These are phyloP conservation scores for Nasua narica DNA, from an alignment of 2,797 vertebrate genomes.

Conservation along the genomic window DNA sequence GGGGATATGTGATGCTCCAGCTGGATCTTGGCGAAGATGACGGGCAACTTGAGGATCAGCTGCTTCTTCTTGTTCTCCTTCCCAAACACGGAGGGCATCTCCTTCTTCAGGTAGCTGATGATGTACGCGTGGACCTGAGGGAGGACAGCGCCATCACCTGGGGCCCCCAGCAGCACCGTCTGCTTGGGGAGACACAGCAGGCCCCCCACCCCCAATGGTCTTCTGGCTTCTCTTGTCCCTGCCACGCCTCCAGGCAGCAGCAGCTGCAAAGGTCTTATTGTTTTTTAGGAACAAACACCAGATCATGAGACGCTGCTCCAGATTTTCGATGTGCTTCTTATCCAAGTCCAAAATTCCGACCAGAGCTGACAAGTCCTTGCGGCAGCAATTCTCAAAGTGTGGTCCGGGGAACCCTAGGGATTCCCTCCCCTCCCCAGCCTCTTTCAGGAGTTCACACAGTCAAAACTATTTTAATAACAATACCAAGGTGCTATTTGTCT, in stretches of 20 bases:
- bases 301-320: background rate
- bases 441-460: background rate
- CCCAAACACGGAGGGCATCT: constrained; percentile 95
- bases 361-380: background rate
- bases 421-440: background rate
- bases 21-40: constrained; percentile 95
- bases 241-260: background rate
- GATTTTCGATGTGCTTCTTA: background rate
- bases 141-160: accelerated
- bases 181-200: background rate
- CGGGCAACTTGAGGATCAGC: constrained; percentile 91
- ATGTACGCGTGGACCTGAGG: constrained; percentile 93
- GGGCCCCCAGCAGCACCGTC: no score
- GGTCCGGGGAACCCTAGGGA: background rate
- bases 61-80: constrained; percentile 96
- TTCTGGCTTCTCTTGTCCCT: background rate
- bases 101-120: constrained; percentile 94
- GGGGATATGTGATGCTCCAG: constrained; percentile 94
- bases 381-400: background rate
- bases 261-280: background rate
- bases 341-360: background rate
- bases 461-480: background rate
- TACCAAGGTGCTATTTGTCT: background rate
- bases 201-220: background rate
- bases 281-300: background rate